These are phyloP conservation scores for Nicator chloris DNA, from an alignment of 2,113 vertebrate genomes.

Conservation along the genomic window DNA sequence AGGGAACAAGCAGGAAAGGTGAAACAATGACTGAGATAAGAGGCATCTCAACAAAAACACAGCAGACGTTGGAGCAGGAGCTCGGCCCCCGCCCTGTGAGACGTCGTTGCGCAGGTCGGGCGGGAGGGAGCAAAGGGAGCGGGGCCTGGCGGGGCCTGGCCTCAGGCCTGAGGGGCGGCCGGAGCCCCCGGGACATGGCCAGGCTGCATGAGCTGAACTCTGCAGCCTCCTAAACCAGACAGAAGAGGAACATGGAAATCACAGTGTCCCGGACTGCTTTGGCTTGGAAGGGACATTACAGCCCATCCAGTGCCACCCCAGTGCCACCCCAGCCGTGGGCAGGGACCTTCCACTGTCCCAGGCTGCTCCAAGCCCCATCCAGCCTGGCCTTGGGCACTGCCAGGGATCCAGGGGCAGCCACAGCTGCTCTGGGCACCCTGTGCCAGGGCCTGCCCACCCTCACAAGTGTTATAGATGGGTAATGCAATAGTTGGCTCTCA, in stretches of 20 bases:
- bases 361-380: neutral
- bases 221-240: neutral
- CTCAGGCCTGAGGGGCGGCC: neutral
- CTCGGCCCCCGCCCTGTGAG: neutral
- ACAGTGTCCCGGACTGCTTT: too few relatives aligned
- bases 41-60: neutral
- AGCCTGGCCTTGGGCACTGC: neutral
- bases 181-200: neutral
- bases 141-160: fast-evolving
- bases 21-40: conserved; percentile 22
- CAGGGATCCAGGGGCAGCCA: neutral
- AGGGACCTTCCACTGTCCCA: neutral
- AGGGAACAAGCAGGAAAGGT: conserved; percentile 27
- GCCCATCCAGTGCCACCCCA: fast-evolving
- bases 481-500: neutral
- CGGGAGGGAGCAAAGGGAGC: neutral
- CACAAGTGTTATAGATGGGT: neutral
- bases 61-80: neutral
- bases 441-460: neutral
- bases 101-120: neutral
- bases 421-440: neutral
- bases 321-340: neutral
- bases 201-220: fast-evolving
- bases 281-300: neutral
- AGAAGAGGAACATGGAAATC: neutral